Base-by-base conservation (phyloP, 2,888 invertebrate species). In the Cephalotes varians region DNA sequence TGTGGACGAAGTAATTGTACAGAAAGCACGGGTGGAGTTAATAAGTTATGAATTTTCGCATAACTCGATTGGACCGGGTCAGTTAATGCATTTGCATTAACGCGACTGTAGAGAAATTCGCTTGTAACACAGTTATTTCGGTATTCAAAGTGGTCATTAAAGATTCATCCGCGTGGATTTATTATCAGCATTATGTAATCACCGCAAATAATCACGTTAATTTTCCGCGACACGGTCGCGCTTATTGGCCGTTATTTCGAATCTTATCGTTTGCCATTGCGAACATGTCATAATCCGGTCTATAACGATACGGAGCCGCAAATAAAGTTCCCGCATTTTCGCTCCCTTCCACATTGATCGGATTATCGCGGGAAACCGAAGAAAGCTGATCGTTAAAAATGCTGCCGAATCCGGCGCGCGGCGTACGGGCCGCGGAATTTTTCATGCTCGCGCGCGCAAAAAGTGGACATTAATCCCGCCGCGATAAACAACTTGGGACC, bases 341-440 rank as follows among this genome's bases (percentile, higher is more conserved):
- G 31, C 44, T 44, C 3, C 31, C 44, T 9, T 40, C 12, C 56
- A 44, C 28, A 74, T 51, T 37, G 64, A 76, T 76, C 65, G 64
- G 65, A 76, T 76, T 76, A 76, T 28, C 37, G 40, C 40, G 65
- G 40, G 28, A 51, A 37, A 64, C 65, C 65, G 65, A 76, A 76
- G 76, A 65, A 56, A 54, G 65, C 54, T 76, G 73, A 73, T 73
- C 60, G 73, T 73, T 73, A 65, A 76, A 76, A 76, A 65, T 65
- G 65, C 65, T n/a, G 9, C 51, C 76, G 54, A 76, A 76, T 54
- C 37, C 51, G 31, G 2, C 37, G 34, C n/a, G 44, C 49, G n/a
- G 34, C 25, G 65, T 65, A 28, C 65, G 76, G 64, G 54, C 64
- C 49, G 40, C 15, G 64, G 3, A 76, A 76, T 76, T 76, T 76